Percentiles rank a stretch among this genome's conserved stretches.
Conservation (phyloP, 2,113 vertebrate genomes). For the Odontophorus gujanensis region DNA sequence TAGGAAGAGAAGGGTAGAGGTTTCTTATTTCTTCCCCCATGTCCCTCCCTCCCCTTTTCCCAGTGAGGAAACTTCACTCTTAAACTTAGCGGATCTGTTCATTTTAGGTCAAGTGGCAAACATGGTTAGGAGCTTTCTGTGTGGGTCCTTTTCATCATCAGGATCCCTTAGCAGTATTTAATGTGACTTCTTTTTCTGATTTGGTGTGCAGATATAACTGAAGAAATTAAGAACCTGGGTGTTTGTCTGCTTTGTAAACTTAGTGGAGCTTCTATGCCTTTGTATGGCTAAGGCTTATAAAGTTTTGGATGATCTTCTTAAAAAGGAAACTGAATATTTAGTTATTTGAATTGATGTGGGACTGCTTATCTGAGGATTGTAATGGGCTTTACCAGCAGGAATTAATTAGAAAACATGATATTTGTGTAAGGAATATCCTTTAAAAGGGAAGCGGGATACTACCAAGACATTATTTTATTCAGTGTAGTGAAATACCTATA, state of each 20-base stretch:
- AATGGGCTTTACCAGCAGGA: not conserved
- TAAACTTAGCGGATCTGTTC: slow-evolving; percentile 44
- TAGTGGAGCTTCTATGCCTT: not conserved
- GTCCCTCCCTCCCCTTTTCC: not conserved
- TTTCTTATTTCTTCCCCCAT: not conserved
- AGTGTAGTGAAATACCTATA: not conserved
- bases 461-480: not conserved
- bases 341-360: not conserved
- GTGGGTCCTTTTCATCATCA: not conserved
- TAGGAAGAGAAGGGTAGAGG: slow-evolving; percentile 24
- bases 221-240: not conserved
- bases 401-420: slow-evolving; percentile 5
- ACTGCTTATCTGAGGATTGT: not conserved
- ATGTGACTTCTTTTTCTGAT: slow-evolving; percentile 10
- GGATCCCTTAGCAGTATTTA: not conserved
- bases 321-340: not conserved
- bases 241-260: not conserved
- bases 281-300: not conserved
- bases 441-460: not conserved
- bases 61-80: slow-evolving; percentile 6
- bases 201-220: not conserved
- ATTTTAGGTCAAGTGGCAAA: slow-evolving; percentile 58
- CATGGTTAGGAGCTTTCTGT: slow-evolving; percentile 3
- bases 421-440: not conserved
- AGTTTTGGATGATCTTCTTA: not conserved